Evolutionary conservation across 2,113 vertebrate species (phyloP).

Genomic region (Alaudala cheleensis): DNA sequence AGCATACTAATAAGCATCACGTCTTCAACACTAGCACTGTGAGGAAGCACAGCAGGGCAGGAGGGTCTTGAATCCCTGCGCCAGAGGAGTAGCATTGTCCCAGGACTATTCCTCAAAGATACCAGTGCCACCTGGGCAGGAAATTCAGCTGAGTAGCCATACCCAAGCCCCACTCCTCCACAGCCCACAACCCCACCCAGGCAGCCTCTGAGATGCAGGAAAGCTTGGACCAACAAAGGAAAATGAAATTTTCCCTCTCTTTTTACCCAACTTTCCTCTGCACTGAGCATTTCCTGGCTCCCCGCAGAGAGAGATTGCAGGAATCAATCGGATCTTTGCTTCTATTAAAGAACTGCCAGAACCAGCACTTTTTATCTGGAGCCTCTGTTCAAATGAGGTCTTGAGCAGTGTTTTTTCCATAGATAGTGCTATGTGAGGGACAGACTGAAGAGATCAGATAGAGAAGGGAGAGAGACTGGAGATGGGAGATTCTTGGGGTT

Average conservation of each 20-base stretch:
- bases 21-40: rapidly evolving
- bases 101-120: background rate
- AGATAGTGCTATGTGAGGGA: background rate
- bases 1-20: background rate
- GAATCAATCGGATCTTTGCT: background rate
- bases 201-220: background rate
- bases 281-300: background rate
- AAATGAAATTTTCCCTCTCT: background rate
- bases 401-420: background rate
- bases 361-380: background rate
- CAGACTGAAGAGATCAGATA: background rate
- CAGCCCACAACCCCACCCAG: background rate
- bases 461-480: background rate
- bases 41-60: background rate
- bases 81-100: background rate
- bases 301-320: background rate
- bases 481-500: background rate
- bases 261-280: background rate
- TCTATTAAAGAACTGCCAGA: background rate
- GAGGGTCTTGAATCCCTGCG: background rate
- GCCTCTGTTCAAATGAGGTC: background rate
- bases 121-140: background rate
- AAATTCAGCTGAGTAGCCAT: rapidly evolving
- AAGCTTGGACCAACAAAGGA: background rate
- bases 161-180: background rate